Base-by-base conservation (phyloP, 2,888 invertebrate species). In the Dyspetes luteomarginatus region DNA sequence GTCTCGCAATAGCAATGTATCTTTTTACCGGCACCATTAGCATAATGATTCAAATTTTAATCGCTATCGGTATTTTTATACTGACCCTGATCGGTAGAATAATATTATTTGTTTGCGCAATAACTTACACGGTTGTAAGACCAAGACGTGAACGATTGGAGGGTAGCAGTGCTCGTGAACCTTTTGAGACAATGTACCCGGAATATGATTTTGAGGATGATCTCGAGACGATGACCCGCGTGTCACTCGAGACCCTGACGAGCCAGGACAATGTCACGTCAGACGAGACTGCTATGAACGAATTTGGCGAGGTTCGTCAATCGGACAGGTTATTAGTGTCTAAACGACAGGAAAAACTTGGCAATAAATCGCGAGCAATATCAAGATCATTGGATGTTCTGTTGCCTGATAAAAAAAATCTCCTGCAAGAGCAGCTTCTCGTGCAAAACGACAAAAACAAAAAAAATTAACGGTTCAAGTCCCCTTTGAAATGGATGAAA, bases 171-270 rank as follows among this genome's bases (percentile, higher is more conserved):
- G 45, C 67, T 52, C 19, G 55, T 17, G 69, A 56, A 1, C 83
- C 86, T 0, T 85, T 87, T 41, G 84, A 84, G 19, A 87, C 88
- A 0, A 88, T 88, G 88, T 87, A 89, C 56, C 88, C 88, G 4
- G 89, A 89, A 48, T 84, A 84, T 58, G 84, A 87, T 60, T 87
- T 87, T 30, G 89, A 88, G 17, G 85, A 88, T 26, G 85, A 88
- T 50, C 78, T 85, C 3, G 85, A 84, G 15, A 83, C 84, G 3
- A 86, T 89, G 87, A 85, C 84, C 12, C 79, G 84, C 4, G 79
- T 85, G 5, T 88, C 89, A 2, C 81, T 87, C 0, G 88, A 89
- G 80, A 87, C 88, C 3, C 78, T 88, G 17, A 79, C 84, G 15
- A 81, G 79, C 74, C 75, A 45, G 1, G 75, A 78, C 4, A 73